These are phyloP conservation scores for Drosophila peninsularis DNA, from an alignment of 2,888 invertebrate species.

Conservation along the genomic window DNA sequence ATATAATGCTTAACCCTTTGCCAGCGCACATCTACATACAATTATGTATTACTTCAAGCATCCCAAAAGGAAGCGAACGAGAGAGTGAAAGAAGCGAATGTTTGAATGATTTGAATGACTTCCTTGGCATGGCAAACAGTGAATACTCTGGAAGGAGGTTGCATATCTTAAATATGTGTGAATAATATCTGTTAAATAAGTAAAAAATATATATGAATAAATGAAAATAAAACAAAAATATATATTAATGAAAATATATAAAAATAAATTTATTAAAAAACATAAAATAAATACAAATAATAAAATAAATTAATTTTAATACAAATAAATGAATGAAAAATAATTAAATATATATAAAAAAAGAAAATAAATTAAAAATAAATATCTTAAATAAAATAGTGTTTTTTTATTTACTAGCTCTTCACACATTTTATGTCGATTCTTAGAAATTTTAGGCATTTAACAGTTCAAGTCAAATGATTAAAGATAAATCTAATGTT, in stretches of 20 bases:
- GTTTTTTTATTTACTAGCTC: too few species aligned
- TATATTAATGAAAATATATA: too few species aligned
- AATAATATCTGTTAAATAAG: too few species aligned
- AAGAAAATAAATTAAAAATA: too few species aligned
- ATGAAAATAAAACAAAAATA: too few species aligned
- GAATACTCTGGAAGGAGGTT: slow-evolving; percentile 1
- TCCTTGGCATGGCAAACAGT: not conserved
- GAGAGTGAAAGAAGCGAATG: not conserved
- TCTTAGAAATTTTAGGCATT: not conserved
- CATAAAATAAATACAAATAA: too few species aligned
- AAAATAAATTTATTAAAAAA: too few species aligned
- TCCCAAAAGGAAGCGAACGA: slow-evolving; percentile 11
- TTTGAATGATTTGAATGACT: not conserved
- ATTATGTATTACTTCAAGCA: slow-evolving; percentile 20
- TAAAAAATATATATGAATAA: not conserved
- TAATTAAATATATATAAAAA: too few species aligned
- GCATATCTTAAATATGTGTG: not conserved
- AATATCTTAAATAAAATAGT: too few species aligned
- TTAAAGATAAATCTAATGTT: not conserved
- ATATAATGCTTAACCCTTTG: slow-evolving; percentile 61
- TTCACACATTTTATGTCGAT: too few species aligned
- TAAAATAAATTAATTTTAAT: too few species aligned
- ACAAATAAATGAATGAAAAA: too few species aligned
- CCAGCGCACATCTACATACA: slow-evolving; percentile 11
- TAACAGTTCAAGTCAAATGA: not conserved